Base-by-base conservation (phyloP, 2,797 vertebrate species). In the Sternarchorhynchus goeldii region DNA sequence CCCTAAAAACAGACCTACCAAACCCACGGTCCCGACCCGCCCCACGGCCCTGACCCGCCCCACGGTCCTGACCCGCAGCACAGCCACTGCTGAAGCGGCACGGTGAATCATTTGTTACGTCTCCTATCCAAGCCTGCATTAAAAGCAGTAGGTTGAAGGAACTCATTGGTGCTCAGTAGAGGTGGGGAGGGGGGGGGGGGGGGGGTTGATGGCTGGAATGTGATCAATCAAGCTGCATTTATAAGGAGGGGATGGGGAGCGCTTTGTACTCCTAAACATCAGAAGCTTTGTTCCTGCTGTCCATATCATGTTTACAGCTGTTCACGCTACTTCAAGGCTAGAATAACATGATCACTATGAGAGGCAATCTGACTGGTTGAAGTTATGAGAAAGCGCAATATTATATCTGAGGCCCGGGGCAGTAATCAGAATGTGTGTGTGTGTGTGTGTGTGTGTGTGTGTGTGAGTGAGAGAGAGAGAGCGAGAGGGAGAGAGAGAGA, bases 101-200 rank as follows among this genome's bases (percentile, higher is more conserved):
- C 53, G 82, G 83, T 84, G 78, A 86, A 84, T 83, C 77, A 80
- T 77, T 81, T 36, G 17, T 73, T 31, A 60, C 60, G 69, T 80
- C 67, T 78, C 76, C 63, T 32, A 39, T 53, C 66, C 36, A n/a
- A 17, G 32, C 34, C 63, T 59, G 20, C 60, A 0, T 20, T 71
- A 56, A 66, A 75, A 56, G 16, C 34, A 20, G 50, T 56, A 64
- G 75, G 62, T 80, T 76, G 77, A 70, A 78, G 32, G 21, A 32
- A 3, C 68, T 59, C 60, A 21, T 79, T 71, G 29, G 50, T 79
- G 50, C 65, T 68, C 62, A 25, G 41, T 5, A 20, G 59, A 1
- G 10, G 45, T 50, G 12, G 45, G 45, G 45, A 10, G 10, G 12
- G 45, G 10, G 45, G 45, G 45, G 10, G 12, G 45, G 45, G 45